Conservation (phyloP, 2,888 invertebrate genomes). For the Tryphoninae sp. region DNA sequence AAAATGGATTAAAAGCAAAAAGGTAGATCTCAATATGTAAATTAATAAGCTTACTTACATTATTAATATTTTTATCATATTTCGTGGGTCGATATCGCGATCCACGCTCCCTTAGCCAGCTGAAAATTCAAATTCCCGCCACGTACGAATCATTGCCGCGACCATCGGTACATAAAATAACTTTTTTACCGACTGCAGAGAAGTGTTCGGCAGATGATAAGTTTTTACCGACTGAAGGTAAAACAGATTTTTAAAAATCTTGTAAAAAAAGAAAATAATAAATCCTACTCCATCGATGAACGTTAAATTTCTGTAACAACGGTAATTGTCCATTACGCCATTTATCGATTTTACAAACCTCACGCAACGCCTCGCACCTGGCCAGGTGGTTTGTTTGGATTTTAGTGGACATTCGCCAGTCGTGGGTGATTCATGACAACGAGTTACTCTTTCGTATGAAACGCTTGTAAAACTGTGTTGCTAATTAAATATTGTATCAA, state of each 20-base stretch:
- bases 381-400: constrained; percentile 46
- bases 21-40: neutral
- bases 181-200: neutral
- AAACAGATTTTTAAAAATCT: neutral
- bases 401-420: constrained; percentile 29
- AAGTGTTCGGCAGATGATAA: neutral
- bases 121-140: neutral
- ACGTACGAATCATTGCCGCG: neutral
- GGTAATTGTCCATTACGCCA: neutral
- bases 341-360: constrained; percentile 39
- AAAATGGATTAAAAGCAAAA: neutral
- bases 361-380: constrained; percentile 26
- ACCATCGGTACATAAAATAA: neutral
- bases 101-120: neutral
- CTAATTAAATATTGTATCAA: neutral
- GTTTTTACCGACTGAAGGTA: constrained; percentile 3
- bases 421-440: neutral
- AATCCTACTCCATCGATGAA: neutral
- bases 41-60: no score
- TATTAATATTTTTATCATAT: no score
- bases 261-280: neutral
- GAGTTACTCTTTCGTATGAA: neutral
- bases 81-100: no score
- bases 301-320: neutral
- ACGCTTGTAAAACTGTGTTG: neutral